phyloP scores from a whole-genome alignment of 2,888 invertebrate genomes.

The Patella caerulea region DNA sequence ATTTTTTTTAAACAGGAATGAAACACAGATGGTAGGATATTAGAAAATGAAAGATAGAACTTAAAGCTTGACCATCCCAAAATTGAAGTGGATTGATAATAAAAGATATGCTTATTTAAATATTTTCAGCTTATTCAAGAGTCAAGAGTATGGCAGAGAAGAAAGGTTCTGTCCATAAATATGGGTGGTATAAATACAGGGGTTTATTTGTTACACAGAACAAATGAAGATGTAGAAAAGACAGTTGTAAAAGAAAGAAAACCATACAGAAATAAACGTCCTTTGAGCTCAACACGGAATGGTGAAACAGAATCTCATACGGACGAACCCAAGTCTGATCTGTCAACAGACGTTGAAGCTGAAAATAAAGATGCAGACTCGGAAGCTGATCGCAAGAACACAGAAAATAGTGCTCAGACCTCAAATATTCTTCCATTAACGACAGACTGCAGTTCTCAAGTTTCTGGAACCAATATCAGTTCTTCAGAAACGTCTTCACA shows the following conservation, averaged over 20 bases:
- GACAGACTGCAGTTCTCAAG: background rate
- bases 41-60: too few relatives aligned
- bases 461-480: background rate
- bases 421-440: background rate
- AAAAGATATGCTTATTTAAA: too few relatives aligned
- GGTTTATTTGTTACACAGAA: slow-evolving; percentile 53
- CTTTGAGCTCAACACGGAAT: background rate
- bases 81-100: too few relatives aligned
- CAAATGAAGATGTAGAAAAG: slow-evolving; percentile 19
- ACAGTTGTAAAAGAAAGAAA: background rate
- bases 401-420: background rate
- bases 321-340: background rate
- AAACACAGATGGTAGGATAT: too few relatives aligned
- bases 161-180: slow-evolving; percentile 51
- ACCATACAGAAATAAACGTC: background rate
- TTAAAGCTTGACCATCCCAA: too few relatives aligned
- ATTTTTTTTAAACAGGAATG: too few relatives aligned
- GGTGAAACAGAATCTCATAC: background rate
- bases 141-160: slow-evolving; percentile 51
- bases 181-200: slow-evolving; percentile 59
- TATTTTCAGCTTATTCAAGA: slow-evolving; percentile 41
- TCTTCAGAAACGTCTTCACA: background rate
- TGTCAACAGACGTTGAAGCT: background rate
- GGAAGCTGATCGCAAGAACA: background rate
- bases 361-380: background rate